phyloP scores from a whole-genome alignment of 2,797 vertebrate species.

The Phyllotis vaccarum region DNA sequence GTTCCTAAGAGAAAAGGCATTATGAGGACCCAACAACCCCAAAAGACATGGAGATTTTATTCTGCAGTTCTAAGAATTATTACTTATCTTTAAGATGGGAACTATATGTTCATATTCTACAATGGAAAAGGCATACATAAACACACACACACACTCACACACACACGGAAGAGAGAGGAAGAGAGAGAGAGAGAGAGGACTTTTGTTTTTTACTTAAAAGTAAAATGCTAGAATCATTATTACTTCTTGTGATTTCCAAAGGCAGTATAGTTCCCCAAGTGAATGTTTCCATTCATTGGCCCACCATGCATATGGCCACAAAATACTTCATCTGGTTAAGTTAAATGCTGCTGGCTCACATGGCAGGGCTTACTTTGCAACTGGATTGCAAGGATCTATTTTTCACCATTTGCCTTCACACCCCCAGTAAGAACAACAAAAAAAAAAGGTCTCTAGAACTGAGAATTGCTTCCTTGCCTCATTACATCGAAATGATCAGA shows the following conservation, averaged over 20 bases:
- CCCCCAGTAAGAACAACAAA: conserved; percentile 26
- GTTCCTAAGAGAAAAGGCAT: conserved; percentile 39
- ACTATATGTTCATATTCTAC: conserved; percentile 9
- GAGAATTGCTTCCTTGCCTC: conserved; percentile 78
- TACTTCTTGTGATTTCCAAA: conserved; percentile 39
- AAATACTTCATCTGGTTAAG: conserved; percentile 5
- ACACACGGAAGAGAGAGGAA: not conserved
- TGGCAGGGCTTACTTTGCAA: conserved; percentile 22
- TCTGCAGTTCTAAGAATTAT: conserved; percentile 36
- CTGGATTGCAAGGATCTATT: conserved; percentile 1
- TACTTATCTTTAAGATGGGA: conserved; percentile 30
- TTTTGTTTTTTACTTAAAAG: not conserved
- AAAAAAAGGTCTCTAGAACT: conserved; percentile 73
- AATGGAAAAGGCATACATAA: not conserved
- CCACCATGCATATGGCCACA: not conserved
- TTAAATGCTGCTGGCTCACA: not conserved
- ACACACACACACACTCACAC: too few species aligned
- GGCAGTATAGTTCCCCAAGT: not conserved
- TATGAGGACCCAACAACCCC: conserved; percentile 11
- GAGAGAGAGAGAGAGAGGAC: too few species aligned
- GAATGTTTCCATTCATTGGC: not conserved
- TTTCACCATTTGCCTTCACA: conserved; percentile 51
- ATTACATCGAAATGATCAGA: conserved; percentile 80
- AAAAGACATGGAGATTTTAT: conserved; percentile 36
- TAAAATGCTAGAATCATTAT: conserved; percentile 4